Base-by-base conservation (phyloP, 2,888 invertebrate genomes). In the Acanthosoma haemorrhoidale region DNA sequence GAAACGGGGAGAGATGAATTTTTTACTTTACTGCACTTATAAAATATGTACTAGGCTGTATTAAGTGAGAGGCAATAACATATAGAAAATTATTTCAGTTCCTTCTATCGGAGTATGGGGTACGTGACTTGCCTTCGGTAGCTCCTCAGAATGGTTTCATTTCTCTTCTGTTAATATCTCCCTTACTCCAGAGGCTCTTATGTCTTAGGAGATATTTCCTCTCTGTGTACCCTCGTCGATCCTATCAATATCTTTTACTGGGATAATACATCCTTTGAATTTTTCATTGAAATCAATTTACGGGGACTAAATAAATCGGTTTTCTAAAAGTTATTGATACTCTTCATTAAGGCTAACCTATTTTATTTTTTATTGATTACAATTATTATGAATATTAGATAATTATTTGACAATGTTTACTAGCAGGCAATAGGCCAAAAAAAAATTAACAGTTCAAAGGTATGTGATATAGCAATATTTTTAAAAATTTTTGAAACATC, bases 131-230 rank as follows among this genome's bases (percentile, higher is more conserved):
- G 51, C 51, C 51, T 51, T n/a, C 8, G 25, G n/a, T n/a, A n/a
- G n/a, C n/a, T n/a, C n/a, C n/a, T n/a, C n/a, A 51, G 25, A 51
- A 51, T 51, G 25, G 13, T 51, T 51, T 51, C 29, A 51, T 51
- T 51, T 51, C 51, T 25, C 51, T 9, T 25, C 51, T 51, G n/a
- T 51, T 51, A 51, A 51, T 51, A 51, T 51, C 51, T n/a, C 29
- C n/a, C 29, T 51, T 41, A 6, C 25, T 6, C 15, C 25, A 2
- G 4, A 8, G 5, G 25, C n/a, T 0, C n/a, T 51, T 43, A 43
- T 3, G 25, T 51, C 51, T 25, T 2, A 2, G 51, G 51, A 25
- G 21, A 25, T 51, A 51, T 51, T 51, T 51, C 29, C 25, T 11
- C 25, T 2, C 6, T 43, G 21, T 21, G 43, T 18, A 2, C 5